A percentile compares a stretch with the other conserved stretches of the same genome.
These are phyloP conservation scores for Empidonax traillii DNA, from an alignment of 2,113 vertebrate genomes.

Conservation along the genomic window DNA sequence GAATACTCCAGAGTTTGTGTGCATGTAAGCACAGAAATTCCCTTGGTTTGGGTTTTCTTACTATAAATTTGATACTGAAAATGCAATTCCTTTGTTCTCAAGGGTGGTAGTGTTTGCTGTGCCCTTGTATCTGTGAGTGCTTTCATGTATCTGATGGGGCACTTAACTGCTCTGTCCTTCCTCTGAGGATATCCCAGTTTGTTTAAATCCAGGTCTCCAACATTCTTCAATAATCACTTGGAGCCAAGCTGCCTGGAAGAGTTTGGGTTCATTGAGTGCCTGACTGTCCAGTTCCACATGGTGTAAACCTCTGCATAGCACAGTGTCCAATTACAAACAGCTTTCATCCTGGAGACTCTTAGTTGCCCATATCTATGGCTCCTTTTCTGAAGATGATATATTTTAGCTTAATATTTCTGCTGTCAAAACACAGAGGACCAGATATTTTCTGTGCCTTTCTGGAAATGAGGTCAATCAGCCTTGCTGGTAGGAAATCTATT, in stretches of 20 bases:
- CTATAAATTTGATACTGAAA: background rate
- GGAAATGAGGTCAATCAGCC: background rate
- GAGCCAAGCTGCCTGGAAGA: slow-evolving; percentile 33
- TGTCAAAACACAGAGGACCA: background rate
- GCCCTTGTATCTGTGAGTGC: background rate
- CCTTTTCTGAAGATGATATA: background rate
- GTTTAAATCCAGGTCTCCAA: background rate
- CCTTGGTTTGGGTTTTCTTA: background rate
- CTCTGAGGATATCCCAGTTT: background rate
- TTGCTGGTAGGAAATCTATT: background rate
- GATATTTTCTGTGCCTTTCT: background rate
- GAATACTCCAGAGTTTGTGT: background rate
- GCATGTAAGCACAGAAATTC: background rate
- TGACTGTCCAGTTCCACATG: background rate
- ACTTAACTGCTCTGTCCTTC: background rate
- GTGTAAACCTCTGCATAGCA: background rate
- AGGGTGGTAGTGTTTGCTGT: background rate
- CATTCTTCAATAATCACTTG: slow-evolving; percentile 49
- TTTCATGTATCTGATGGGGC: background rate
- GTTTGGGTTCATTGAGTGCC: background rate
- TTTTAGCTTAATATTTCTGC: background rate
- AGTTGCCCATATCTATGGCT: background rate
- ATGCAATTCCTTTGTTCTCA: background rate
- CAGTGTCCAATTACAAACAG: background rate
- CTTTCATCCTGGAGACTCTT: background rate